These are phyloP conservation scores for Pipistrellus nathusii DNA, from an alignment of 2,797 vertebrate species.

Conservation along the genomic window DNA sequence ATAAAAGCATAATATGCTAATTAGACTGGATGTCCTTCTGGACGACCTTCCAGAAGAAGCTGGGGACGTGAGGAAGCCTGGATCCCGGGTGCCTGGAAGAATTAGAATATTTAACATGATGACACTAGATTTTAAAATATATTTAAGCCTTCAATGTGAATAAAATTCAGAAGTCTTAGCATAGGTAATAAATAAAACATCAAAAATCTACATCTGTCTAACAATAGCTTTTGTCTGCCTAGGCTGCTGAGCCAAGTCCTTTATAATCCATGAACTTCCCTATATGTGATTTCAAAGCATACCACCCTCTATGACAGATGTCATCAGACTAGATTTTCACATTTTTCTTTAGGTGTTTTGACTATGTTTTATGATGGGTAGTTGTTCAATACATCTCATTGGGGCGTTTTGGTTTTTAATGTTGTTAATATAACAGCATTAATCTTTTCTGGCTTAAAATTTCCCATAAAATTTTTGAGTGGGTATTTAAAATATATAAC, in stretches of 20 bases:
- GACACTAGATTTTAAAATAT: constrained; percentile 20
- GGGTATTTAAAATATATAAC: background rate
- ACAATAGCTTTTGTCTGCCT: background rate
- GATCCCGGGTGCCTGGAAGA: background rate
- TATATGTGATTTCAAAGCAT: constrained; percentile 1
- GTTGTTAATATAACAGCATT: background rate
- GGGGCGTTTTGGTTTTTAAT: constrained; percentile 18
- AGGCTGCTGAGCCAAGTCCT: background rate
- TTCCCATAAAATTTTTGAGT: constrained; percentile 16
- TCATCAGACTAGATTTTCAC: background rate
- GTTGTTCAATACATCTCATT: background rate
- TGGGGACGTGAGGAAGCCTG: no score
- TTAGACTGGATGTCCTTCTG: no score
- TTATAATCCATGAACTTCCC: background rate
- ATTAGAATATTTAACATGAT: constrained; percentile 49
- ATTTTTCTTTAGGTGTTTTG: constrained; percentile 46
- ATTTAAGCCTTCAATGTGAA: constrained; percentile 17
- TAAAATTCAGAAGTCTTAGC: constrained; percentile 23
- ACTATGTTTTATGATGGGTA: constrained; percentile 11
- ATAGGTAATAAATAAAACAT: constrained; percentile 12
- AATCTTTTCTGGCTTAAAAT: constrained; percentile 49
- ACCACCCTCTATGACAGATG: background rate
- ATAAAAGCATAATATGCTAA: no score
- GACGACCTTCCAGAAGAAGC: no score
- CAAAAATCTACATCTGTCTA: background rate